Percentiles rank a stretch among this genome's conserved stretches.
Conservation (phyloP, 2,113 vertebrate species). For the Puffinus mauretanicus region DNA sequence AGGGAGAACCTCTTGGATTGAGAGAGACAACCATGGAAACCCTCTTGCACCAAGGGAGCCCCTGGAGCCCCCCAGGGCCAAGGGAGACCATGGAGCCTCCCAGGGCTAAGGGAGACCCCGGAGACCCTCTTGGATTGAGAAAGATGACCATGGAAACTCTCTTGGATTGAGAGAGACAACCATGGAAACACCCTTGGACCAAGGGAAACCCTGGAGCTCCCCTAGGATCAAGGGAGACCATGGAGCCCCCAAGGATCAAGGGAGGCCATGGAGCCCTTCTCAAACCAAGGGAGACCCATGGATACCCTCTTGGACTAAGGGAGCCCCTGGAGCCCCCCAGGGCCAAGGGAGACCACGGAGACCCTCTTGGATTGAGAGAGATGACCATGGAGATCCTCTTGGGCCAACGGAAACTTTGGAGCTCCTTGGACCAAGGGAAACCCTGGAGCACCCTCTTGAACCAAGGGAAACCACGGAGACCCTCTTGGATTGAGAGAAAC, state of each 20-base stretch:
- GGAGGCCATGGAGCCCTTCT: neutral
- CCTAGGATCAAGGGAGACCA: neutral
- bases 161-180: too few species aligned
- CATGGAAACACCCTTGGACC: neutral
- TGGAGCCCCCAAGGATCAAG: too few species aligned
- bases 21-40: too few species aligned
- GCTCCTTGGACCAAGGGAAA: neutral
- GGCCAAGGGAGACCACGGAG: neutral
- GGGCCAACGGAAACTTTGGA: neutral
- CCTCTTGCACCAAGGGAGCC: too few species aligned
- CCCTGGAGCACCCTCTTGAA: too few species aligned
- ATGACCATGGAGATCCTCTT: neutral
- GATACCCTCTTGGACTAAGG: too few species aligned
- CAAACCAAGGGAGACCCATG: too few species aligned
- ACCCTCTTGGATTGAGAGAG: too few species aligned
- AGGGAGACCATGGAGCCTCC: neutral
- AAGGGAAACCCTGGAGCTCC: neutral
- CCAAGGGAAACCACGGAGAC: neutral
- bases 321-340: neutral
- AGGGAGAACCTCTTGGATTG: too few species aligned
- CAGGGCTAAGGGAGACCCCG: neutral
- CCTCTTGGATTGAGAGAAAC: neutral
- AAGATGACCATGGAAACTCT: neutral
- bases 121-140: neutral
- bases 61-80: neutral